Base-by-base conservation (phyloP, 2,113 vertebrate species). In the Danionella cerebrum region DNA sequence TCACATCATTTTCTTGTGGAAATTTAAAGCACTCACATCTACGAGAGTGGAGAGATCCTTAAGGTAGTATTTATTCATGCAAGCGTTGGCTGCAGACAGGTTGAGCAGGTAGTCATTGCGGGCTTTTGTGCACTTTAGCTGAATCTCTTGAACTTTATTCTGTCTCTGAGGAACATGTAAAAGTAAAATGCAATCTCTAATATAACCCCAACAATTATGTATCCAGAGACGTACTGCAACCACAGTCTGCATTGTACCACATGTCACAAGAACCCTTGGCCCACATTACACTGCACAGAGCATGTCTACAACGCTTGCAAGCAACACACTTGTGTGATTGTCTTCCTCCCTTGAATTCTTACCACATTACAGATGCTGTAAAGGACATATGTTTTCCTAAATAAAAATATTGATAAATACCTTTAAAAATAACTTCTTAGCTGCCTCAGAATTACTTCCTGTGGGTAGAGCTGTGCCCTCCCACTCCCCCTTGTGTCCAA, bases 81-180 rank as follows among this genome's bases (percentile, higher is more conserved):
- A 90, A 0, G 90, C 80, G 0, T 94, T 95, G 67, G 89, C 89
- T 0, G 88, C 88, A 27, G 87, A 83, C 68, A 95, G 74, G 81
- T 85, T 92, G 39, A 94, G 85, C 64, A 94, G 88, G 75, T 95
- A 94, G 22, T 94, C 92, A 0, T 94, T 94, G 27, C 93, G 85
- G 0, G 92, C 91, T 76, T 91, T 93, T 21, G 85, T 92, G 78
- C 90, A 90, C 71, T 93, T 94, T 65, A 91, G 79, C 60, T 89
- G 81, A 45, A 86, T 90, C 19, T 94, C 93, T 71, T 90, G 71
- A 52, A 86, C 89, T 69, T 92, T 93, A 27, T 79, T 76, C 67
- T 92, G 92, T 55, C 92, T 90, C 93, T 94, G 73, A 6, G 24
- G 5, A 58, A 33, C 29, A 64, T 4, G 57, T 38, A 14, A 8